phyloP scores from a whole-genome alignment of 2,888 invertebrate species.

The Luperina nickerlii region DNA sequence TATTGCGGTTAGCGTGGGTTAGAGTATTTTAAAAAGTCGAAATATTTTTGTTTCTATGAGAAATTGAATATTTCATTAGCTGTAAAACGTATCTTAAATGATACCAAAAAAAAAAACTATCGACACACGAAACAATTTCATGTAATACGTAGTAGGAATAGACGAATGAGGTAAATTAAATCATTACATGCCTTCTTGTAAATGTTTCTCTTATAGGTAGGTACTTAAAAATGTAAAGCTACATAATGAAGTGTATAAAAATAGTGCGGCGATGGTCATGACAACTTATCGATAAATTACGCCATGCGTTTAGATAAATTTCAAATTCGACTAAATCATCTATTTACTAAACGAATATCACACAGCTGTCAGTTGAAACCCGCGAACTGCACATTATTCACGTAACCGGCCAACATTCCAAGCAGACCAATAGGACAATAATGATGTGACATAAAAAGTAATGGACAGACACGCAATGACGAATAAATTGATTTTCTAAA shows the following conservation, averaged over 20 bases:
- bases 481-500: constrained; percentile 60
- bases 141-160: constrained; percentile 81
- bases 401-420: constrained; percentile 67
- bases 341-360: constrained; percentile 83
- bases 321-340: constrained; percentile 81
- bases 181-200: constrained; percentile 76
- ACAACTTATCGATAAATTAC: constrained; percentile 75
- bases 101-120: constrained; percentile 74
- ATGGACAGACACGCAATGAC: constrained; percentile 57
- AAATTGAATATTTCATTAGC: constrained; percentile 69
- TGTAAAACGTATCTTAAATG: constrained; percentile 76
- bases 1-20: constrained; percentile 67
- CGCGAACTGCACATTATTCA: constrained; percentile 62
- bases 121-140: constrained; percentile 77
- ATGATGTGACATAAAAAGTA: constrained; percentile 69
- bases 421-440: constrained; percentile 78
- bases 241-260: constrained; percentile 79
- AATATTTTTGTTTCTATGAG: constrained; percentile 69
- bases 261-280: constrained; percentile 78
- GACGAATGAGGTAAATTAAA: constrained; percentile 83
- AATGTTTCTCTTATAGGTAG: constrained; percentile 69
- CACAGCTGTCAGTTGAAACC: constrained; percentile 75
- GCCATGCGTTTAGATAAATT: constrained; percentile 80
- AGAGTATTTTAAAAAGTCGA: constrained; percentile 65
- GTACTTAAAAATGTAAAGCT: constrained; percentile 77